Evolutionary conservation across 2,113 vertebrate species (phyloP).

Genomic region (Nestor notabilis): DNA sequence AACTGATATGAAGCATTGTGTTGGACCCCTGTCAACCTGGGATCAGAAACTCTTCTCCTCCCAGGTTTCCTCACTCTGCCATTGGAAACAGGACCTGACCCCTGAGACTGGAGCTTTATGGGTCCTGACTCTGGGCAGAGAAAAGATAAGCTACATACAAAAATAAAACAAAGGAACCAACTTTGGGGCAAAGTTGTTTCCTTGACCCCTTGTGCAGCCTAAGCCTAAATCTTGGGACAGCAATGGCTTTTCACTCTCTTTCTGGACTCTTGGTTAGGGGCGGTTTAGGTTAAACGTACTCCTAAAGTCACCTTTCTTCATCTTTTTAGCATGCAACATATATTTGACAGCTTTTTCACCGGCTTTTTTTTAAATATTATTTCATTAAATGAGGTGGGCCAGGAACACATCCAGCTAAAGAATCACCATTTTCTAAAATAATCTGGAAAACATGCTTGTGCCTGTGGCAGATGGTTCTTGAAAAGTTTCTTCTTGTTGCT

Average conservation of each 20-base stretch:
- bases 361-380: neutral
- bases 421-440: neutral
- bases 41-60: neutral
- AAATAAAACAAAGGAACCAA: neutral
- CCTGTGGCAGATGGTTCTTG: neutral
- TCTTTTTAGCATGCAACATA: neutral
- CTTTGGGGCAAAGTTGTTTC: neutral
- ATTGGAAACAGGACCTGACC: neutral
- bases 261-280: neutral
- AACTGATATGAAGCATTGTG: fast-evolving
- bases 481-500: neutral
- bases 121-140: neutral
- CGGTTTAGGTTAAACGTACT: neutral
- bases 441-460: neutral
- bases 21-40: fast-evolving
- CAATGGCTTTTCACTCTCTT: neutral
- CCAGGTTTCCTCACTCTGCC: neutral
- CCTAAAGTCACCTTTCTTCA: neutral
- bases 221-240: neutral
- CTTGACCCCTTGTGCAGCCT: neutral
- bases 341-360: neutral
- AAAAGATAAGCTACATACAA: neutral
- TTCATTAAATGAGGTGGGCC: neutral
- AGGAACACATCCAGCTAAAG: neutral
- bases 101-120: neutral